phyloP scores from a whole-genome alignment of 2,113 vertebrate species.

The Epinephelus cyanopodus region DNA sequence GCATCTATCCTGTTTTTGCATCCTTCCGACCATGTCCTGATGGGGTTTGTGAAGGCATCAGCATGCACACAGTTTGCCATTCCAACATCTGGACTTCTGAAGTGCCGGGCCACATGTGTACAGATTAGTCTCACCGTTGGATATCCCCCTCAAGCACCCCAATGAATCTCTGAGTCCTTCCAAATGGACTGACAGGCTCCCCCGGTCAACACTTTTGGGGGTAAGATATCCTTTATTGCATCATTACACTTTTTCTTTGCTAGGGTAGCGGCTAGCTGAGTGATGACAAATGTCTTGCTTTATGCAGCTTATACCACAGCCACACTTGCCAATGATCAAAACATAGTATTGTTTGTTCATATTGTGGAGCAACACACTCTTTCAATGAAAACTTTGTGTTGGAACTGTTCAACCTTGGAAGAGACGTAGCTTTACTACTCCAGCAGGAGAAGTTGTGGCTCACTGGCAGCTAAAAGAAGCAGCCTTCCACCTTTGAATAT shows the following conservation, averaged over 20 bases:
- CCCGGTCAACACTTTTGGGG: slow-evolving; percentile 42
- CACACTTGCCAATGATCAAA: slow-evolving; percentile 22
- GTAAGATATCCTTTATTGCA: slow-evolving; percentile 35
- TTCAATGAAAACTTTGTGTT: slow-evolving; percentile 49
- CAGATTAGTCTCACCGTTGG: slow-evolving; percentile 79
- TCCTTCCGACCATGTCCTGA: slow-evolving; percentile 15
- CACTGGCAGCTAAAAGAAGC: slow-evolving; percentile 4
- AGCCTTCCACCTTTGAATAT: slow-evolving; percentile 14
- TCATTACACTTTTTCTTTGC: slow-evolving; percentile 38
- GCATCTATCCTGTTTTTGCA: slow-evolving; percentile 3
- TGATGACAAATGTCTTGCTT: slow-evolving; percentile 52
- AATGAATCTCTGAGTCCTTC: slow-evolving; percentile 44
- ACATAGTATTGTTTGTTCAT: slow-evolving; percentile 35
- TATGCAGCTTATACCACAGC: neutral
- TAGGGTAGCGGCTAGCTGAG: neutral
- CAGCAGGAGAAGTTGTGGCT: neutral
- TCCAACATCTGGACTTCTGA: slow-evolving; percentile 74
- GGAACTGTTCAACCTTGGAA: slow-evolving; percentile 23
- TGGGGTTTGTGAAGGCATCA: slow-evolving; percentile 35
- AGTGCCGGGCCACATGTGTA: slow-evolving; percentile 70
- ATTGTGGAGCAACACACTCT: neutral
- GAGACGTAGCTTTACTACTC: slow-evolving; percentile 6
- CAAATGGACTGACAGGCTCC: slow-evolving; percentile 49
- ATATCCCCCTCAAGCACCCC: slow-evolving; percentile 41
- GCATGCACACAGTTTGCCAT: slow-evolving; percentile 26